These are phyloP conservation scores for Platycercus adscitus DNA, from an alignment of 2,113 vertebrate genomes.

Conservation along the genomic window DNA sequence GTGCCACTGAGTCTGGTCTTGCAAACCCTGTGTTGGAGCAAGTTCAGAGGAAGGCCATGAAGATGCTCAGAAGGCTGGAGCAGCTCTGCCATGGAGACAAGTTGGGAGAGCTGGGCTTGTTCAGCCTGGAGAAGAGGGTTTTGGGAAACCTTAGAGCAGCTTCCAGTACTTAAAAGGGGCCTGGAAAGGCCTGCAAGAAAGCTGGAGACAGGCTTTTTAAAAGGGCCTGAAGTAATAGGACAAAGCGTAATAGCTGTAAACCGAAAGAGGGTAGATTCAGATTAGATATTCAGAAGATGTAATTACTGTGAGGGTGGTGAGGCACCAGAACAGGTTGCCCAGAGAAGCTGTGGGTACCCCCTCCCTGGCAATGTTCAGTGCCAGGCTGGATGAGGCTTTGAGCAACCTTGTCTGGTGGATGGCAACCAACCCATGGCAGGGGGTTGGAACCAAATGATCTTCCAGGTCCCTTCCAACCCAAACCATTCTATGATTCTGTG, in stretches of 20 bases:
- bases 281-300: background rate
- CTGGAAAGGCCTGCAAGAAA: background rate
- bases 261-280: background rate
- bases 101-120: background rate
- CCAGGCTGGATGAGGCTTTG: background rate
- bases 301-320: background rate
- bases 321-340: background rate
- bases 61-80: background rate
- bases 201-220: background rate
- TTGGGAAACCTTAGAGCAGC: background rate
- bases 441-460: background rate
- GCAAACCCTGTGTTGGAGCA: background rate
- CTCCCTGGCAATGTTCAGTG: background rate
- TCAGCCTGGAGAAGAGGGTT: background rate
- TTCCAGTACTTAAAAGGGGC: background rate
- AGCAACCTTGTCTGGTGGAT: background rate
- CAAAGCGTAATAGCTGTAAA: background rate
- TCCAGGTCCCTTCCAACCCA: background rate
- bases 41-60: background rate
- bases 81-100: background rate
- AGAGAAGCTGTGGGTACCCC: background rate
- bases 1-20: background rate
- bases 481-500: background rate
- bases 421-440: background rate
- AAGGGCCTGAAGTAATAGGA: background rate